These are phyloP conservation scores for Rhabdophis nuchalis DNA, from an alignment of 2,797 vertebrate species.

Conservation along the genomic window DNA sequence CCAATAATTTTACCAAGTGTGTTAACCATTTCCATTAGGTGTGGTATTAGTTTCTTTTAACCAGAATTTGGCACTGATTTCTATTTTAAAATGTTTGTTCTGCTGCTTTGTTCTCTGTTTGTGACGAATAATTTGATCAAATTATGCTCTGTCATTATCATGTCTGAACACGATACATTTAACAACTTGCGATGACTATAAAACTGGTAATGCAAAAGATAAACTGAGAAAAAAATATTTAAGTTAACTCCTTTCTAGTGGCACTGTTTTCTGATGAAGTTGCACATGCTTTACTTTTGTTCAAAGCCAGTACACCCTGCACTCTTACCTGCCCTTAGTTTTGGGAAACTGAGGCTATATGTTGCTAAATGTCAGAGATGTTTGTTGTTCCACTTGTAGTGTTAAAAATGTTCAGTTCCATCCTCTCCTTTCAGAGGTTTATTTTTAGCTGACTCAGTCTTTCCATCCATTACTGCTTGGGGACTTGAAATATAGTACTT, in stretches of 20 bases:
- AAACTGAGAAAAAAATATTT: not conserved
- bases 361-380: not conserved
- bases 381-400: not conserved
- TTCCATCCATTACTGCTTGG: not conserved
- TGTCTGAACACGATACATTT: not conserved
- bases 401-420: not conserved
- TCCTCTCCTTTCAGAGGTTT: not conserved
- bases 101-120: constrained; percentile 3
- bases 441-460: not conserved
- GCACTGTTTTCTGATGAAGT: not conserved
- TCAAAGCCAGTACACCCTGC: not conserved
- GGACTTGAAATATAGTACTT: not conserved
- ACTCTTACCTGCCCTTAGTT: not conserved
- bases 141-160: not conserved
- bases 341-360: not conserved
- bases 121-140: constrained; percentile 20
- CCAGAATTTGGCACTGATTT: not conserved
- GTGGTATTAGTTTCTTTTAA: not conserved
- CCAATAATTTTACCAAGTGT: not conserved
- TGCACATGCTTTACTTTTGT: not conserved
- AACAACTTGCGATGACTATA: constrained; percentile 19
- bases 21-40: no score
- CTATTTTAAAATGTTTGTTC: not conserved
- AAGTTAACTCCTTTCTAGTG: not conserved
- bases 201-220: constrained; percentile 55